These are phyloP conservation scores for Diprion similis DNA, from an alignment of 1,140 invertebrate species.

Conservation along the genomic window DNA sequence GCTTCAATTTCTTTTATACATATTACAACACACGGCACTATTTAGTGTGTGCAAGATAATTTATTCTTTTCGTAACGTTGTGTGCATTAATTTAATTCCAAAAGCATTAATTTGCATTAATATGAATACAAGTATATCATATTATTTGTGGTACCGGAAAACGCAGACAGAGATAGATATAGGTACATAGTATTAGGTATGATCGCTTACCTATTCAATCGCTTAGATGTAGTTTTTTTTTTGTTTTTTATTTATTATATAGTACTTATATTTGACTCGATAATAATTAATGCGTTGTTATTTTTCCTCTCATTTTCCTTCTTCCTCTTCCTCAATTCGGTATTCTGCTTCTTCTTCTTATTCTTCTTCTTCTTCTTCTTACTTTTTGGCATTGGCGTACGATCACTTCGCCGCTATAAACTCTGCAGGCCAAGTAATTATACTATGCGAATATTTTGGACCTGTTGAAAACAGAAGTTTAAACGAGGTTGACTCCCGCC, in stretches of 20 bases:
- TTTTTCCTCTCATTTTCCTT: background rate
- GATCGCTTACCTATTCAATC: background rate
- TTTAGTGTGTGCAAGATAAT: background rate
- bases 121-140: background rate
- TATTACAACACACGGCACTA: background rate
- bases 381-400: no score
- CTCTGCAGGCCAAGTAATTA: background rate
- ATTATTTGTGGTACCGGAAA: background rate
- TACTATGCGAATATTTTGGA: background rate
- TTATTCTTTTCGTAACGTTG: background rate
- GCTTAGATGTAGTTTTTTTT: background rate
- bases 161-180: background rate
- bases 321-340: background rate
- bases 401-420: no score
- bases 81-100: background rate
- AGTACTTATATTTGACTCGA: conserved; percentile 5
- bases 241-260: background rate
- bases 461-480: conserved; percentile 14
- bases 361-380: no score
- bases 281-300: conserved; percentile 6
- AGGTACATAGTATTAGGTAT: background rate
- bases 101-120: background rate
- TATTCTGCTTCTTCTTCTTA: background rate
- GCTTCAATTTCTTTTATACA: background rate
- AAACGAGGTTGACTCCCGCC: conserved; percentile 46